These are phyloP conservation scores for Drosophila ogumai DNA, from an alignment of 1,140 invertebrate species.

Conservation along the genomic window DNA sequence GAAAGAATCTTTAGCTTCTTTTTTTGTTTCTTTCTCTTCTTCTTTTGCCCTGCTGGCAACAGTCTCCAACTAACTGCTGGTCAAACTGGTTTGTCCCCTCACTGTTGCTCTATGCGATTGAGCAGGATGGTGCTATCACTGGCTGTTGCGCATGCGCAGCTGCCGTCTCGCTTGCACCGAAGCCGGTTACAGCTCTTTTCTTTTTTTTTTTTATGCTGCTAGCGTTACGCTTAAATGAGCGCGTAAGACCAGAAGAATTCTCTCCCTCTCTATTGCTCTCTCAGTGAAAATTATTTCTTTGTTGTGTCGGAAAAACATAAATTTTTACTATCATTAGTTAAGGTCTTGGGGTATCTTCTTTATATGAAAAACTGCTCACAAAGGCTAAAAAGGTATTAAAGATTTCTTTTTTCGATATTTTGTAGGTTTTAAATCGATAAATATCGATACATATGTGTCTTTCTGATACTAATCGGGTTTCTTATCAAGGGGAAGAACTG, in stretches of 20 bases:
- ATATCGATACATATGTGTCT: neutral
- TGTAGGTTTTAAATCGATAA: neutral
- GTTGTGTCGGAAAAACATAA: conserved; percentile 42
- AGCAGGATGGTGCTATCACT: conserved; percentile 16
- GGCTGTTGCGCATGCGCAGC: conserved; percentile 55
- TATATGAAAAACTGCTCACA: conserved; percentile 5
- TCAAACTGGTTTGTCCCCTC: conserved; percentile 51
- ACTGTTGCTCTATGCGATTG: conserved; percentile 18
- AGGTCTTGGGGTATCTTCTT: conserved; percentile 6
- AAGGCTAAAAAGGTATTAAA: neutral
- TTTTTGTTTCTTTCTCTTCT: conserved; percentile 12
- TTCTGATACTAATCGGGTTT: conserved; percentile 1
- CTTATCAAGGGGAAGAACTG: neutral
- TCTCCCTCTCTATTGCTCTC: conserved; percentile 3
- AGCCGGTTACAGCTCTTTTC: conserved; percentile 25
- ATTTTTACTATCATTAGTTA: conserved; percentile 21
- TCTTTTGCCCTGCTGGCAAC: conserved; percentile 54
- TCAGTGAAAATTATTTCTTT: conserved; percentile 36
- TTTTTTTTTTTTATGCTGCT: conserved; percentile 46
- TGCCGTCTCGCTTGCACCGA: conserved; percentile 39
- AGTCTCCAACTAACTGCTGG: conserved; percentile 47
- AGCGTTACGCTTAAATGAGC: conserved; percentile 80
- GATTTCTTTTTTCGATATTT: neutral
- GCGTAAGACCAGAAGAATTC: conserved; percentile 72
- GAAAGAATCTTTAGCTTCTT: conserved; percentile 39